Evolutionary conservation across 1,140 invertebrate species (phyloP).

Genomic region (Anastrepha ludens): DNA sequence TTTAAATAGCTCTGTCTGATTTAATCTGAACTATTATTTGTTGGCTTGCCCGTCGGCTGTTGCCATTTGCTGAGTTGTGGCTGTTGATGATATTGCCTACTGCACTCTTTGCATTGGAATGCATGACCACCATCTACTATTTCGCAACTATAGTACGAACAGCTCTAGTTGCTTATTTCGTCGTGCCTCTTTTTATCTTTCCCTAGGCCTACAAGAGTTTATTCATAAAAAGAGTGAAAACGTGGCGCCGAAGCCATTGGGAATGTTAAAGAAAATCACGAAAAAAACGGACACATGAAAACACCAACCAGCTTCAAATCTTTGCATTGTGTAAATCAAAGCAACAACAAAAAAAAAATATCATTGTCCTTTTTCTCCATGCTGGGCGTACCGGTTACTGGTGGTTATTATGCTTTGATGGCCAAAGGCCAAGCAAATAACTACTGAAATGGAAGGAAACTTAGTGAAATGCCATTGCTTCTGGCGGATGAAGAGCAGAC

Average conservation of each 20-base stretch:
- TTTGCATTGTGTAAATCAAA: not conserved
- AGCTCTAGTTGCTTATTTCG: too few species aligned
- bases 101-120: not conserved
- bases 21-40: constrained; percentile 5
- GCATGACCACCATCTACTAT: not conserved
- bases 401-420: not conserved
- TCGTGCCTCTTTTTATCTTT: too few species aligned
- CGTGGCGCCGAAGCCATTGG: too few species aligned
- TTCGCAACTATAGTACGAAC: too few species aligned
- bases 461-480: not conserved
- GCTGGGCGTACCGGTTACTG: not conserved
- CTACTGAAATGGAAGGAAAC: not conserved
- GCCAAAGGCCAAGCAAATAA: not conserved
- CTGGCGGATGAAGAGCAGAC: not conserved
- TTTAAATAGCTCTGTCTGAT: not conserved
- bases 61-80: not conserved
- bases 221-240: constrained; percentile 8
- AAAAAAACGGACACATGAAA: not conserved
- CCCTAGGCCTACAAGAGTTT: not conserved
- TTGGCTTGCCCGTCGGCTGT: not conserved
- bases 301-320: not conserved
- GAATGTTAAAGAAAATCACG: not conserved
- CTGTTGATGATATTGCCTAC: not conserved
- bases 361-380: not conserved
- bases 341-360: not conserved